Evolutionary conservation across 2,888 invertebrate genomes (phyloP), one percentile per base, ranked within the genome.

Genomic region (Hemicrepidius hirtus): DNA sequence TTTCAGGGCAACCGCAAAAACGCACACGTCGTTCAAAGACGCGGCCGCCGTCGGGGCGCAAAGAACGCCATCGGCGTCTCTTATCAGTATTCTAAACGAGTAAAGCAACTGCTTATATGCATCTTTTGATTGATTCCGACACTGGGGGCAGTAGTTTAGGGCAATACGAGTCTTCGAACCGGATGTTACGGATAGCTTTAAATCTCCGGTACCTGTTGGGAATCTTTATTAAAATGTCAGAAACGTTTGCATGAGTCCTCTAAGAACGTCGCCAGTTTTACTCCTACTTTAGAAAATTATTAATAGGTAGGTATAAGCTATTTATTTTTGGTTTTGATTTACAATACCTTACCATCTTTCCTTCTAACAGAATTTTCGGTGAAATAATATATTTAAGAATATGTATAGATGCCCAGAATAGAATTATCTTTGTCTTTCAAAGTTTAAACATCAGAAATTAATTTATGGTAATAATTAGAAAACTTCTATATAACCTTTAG

Each of bases 41-140:
- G 20, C 16, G 28, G 55, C 35, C 50, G 35, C 13, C 55, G 35
- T 6, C 55, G 3, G 5, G 24, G 35, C 55, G 37, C 21, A 53
- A 32, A 44, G 62, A 18, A 62, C 28, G 57, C 57, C 37, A 44
- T n/a, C 57, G 24, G 21, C 46, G 24, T 24, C 44, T 18, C 69
- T 71, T 66, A 71, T 71, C 71, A 66, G 71, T 71, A 71, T 71
- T 71, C 71, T 41, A 28, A 46, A 18, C 50, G 66, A 49, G 65
- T 60, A 66, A 57, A 65, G 28, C 71, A 18, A 60, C 66, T 66
- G 59, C 71, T 66, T 71, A 71, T 71, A 71, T 71, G 71, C 71
- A 71, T 71, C 66, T 66, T 71, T 71, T 71, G 71, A 71, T 71
- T 71, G 71, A 71, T 71, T 71, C 60, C 50, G 37, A 60, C 66